Conservation (phyloP, 2,888 invertebrate species). For the Mythimna albipuncta region DNA sequence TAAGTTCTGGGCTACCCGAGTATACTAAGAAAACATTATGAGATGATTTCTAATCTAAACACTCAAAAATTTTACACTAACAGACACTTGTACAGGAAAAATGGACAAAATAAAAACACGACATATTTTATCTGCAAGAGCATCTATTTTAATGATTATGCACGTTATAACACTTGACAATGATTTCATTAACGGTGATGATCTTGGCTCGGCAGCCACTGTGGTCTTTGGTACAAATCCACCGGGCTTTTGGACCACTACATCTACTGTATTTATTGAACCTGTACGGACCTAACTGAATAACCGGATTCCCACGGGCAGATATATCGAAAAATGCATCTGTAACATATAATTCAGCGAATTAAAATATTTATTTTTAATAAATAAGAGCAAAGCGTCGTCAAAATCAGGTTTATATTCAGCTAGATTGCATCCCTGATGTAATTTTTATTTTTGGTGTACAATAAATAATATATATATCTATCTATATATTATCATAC, state of each 20-base stretch:
- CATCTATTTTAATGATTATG: conserved; percentile 48
- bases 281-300: conserved; percentile 68
- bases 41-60: too few species aligned
- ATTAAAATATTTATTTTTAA: neutral
- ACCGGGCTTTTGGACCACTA: conserved; percentile 61
- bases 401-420: neutral
- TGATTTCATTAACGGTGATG: conserved; percentile 58
- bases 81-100: too few species aligned
- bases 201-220: conserved; percentile 68
- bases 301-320: conserved; percentile 67
- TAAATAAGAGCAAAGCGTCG: neutral
- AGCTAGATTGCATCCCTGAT: neutral
- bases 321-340: conserved; percentile 67
- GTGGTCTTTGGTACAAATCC: conserved; percentile 65
- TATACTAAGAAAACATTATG: too few species aligned
- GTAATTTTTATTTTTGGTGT: too few species aligned
- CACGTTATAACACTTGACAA: conserved; percentile 34
- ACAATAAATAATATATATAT: too few species aligned
- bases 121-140: neutral
- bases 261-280: conserved; percentile 66
- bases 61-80: too few species aligned
- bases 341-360: conserved; percentile 36
- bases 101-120: conserved; percentile 1
- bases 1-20: too few species aligned
- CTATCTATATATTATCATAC: neutral